A percentile compares a stretch with the other conserved stretches of the same genome.
These are phyloP conservation scores for Dynastes grantii DNA, from an alignment of 2,888 invertebrate species.

Conservation along the genomic window DNA sequence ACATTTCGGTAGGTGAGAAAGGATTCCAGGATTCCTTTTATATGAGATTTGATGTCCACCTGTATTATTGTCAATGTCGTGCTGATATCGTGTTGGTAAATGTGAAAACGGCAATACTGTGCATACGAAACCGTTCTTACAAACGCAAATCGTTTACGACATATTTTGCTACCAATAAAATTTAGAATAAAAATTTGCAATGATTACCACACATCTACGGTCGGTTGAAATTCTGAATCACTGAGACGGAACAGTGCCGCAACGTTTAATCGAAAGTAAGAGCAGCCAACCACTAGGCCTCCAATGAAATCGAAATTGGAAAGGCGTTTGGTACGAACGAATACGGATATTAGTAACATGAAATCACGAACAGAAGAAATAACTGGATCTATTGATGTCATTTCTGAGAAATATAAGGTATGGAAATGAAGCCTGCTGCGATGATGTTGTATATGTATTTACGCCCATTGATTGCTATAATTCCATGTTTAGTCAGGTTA, in stretches of 20 bases:
- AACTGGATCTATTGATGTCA: slow-evolving; percentile 2
- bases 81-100: too few relatives aligned
- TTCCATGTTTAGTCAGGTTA: not conserved
- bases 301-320: slow-evolving; percentile 30
- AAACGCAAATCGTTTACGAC: slow-evolving; percentile 9
- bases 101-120: too few relatives aligned
- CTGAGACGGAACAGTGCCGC: slow-evolving; percentile 31
- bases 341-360: slow-evolving; percentile 14
- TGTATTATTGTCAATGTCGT: too few relatives aligned
- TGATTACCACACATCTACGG: slow-evolving; percentile 33
- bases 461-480: too few relatives aligned
- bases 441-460: not conserved
- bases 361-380: slow-evolving; percentile 8
- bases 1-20: too few relatives aligned
- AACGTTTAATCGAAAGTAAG: slow-evolving; percentile 41
- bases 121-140: not conserved
- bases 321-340: slow-evolving; percentile 4
- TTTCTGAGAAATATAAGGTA: not conserved
- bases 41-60: too few relatives aligned
- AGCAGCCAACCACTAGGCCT: slow-evolving; percentile 29
- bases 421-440: not conserved
- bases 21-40: too few relatives aligned
- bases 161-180: slow-evolving; percentile 27
- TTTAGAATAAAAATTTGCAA: slow-evolving; percentile 17
- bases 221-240: slow-evolving; percentile 37